phyloP scores from a whole-genome alignment of 2,888 invertebrate species.

The Drosophila austrosaltans region DNA sequence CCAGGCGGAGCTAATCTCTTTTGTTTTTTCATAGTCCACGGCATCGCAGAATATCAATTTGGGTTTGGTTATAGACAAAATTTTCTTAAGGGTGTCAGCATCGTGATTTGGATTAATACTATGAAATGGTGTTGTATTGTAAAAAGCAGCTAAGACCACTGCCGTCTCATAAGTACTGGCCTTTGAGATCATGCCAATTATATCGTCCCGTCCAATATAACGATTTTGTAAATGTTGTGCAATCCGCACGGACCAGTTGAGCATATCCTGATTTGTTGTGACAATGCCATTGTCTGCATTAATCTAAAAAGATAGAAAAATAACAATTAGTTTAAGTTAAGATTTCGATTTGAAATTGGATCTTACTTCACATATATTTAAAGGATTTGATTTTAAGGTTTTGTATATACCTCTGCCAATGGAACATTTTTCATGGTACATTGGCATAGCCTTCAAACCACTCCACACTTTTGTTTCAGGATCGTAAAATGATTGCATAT shows the following conservation, averaged over 20 bases:
- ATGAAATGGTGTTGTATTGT: constrained; percentile 58
- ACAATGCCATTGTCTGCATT: constrained; percentile 25
- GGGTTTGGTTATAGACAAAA: constrained; percentile 52
- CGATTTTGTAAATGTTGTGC: constrained; percentile 48
- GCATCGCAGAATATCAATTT: constrained; percentile 62
- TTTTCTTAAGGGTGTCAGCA: constrained; percentile 32
- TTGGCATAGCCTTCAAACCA: not conserved
- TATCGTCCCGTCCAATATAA: constrained; percentile 52
- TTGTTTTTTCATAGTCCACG: constrained; percentile 38
- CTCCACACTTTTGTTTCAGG: not conserved
- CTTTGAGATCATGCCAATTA: constrained; percentile 58
- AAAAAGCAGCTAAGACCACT: constrained; percentile 49
- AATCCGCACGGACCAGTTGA: constrained; percentile 47
- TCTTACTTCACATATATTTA: constrained; percentile 1
- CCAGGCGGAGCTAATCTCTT: constrained; percentile 39
- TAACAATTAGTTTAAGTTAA: not conserved
- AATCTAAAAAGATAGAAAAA: not conserved
- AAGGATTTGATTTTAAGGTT: not conserved
- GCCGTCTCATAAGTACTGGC: constrained; percentile 59
- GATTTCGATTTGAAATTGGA: not conserved
- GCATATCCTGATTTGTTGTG: constrained; percentile 20
- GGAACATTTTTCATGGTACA: not conserved
- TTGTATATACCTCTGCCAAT: not conserved
- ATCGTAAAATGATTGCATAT: not conserved
- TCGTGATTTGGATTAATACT: constrained; percentile 54